Base-by-base conservation (phyloP, 2,113 vertebrate species). In the Garra rufa region DNA sequence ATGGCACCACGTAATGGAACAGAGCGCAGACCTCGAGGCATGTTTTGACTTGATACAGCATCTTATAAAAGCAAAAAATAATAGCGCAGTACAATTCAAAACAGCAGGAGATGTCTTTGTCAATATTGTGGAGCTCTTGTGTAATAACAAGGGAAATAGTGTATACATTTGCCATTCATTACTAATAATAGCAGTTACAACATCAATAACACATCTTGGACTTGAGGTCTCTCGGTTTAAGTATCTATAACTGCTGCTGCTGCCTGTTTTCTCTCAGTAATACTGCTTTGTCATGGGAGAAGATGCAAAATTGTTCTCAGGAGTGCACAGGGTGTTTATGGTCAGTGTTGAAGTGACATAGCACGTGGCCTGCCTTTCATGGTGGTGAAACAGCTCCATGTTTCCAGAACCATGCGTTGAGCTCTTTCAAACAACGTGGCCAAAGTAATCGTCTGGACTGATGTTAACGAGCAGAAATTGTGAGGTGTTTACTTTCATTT, bases 251-350 rank as follows among this genome's bases (percentile, higher is more conserved):
- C 81, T 81, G 82, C 81, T 71, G 75, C 44, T 30, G 48, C 52
- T 79, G 57, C 88, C 83, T 90, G 88, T 52, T 75, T 90, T 89
- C 73, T 63, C 79, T 89, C 76, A 78, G 76, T 24, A 65, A 83
- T 65, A 76, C 41, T 59, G 82, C 82, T 87, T 48, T 84, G 74
- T 86, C 71, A 70, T 24, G 75, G 43, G 67, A 50, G 14, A 61
- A 46, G 81, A 46, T 83, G 75, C 17, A 6, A 74, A 63, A 30
- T 46, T 26, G 28, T 44, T 74, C 82, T 73, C 43, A 41, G 44
- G 83, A 67, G 34, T 71, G 71, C 41, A 34, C 57, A 26, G 73
- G 73, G 38, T 50, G 77, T 83, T 38, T 65, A 82, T 70, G 74
- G 75, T 79, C 83, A 48, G 30, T 48, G 77, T 71, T 65, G 59